These are phyloP conservation scores for Xiphophorus birchmanni DNA, from an alignment of 2,797 vertebrate species.

Conservation along the genomic window DNA sequence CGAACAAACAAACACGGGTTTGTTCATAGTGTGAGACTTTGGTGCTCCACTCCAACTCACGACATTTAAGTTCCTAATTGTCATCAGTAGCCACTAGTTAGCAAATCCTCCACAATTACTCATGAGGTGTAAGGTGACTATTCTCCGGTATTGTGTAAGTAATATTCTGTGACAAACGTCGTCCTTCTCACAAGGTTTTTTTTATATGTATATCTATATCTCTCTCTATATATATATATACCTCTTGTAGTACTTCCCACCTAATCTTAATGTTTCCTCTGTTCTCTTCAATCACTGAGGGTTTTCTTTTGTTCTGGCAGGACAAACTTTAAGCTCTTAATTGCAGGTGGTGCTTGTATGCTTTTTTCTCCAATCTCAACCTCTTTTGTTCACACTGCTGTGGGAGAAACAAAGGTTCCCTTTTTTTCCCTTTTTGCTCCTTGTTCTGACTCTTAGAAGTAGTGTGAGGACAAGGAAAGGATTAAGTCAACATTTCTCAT, in stretches of 20 bases:
- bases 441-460: slow-evolving; percentile 70
- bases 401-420: slow-evolving; percentile 72
- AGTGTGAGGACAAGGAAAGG: slow-evolving; percentile 58
- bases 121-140: slow-evolving; percentile 72
- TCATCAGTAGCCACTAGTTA: slow-evolving; percentile 80
- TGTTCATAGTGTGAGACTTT: slow-evolving; percentile 72
- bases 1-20: slow-evolving; percentile 61
- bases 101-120: slow-evolving; percentile 72
- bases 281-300: slow-evolving; percentile 35
- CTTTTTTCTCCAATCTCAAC: slow-evolving; percentile 57
- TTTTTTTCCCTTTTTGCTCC: slow-evolving; percentile 47
- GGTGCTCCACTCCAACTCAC: slow-evolving; percentile 62
- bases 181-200: slow-evolving; percentile 60
- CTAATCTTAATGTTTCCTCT: slow-evolving; percentile 75
- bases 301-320: slow-evolving; percentile 64
- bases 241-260: slow-evolving; percentile 59
- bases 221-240: slow-evolving; percentile 33
- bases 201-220: slow-evolving; percentile 24
- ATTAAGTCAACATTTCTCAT: slow-evolving; percentile 82
- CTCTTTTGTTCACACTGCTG: slow-evolving; percentile 67
- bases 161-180: slow-evolving; percentile 76
- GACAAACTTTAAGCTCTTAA: slow-evolving; percentile 77
- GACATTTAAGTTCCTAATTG: slow-evolving; percentile 65
- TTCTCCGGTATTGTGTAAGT: slow-evolving; percentile 68
- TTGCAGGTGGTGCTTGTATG: slow-evolving; percentile 74